These are phyloP conservation scores for Gephyroberyx darwinii DNA, from an alignment of 2,797 vertebrate species.

Conservation along the genomic window DNA sequence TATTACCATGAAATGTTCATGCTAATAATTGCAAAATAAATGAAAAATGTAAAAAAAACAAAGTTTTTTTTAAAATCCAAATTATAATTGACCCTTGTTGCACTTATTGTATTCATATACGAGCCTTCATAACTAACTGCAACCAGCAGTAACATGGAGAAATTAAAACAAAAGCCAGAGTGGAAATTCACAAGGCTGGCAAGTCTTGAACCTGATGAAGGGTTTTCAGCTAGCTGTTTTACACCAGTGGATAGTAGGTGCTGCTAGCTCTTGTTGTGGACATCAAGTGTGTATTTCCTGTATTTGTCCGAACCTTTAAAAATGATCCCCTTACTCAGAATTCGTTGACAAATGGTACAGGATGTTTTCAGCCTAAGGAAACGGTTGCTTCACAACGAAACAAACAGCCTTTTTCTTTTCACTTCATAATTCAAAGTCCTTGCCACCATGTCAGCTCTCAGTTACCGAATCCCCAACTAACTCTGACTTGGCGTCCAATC, in stretches of 20 bases:
- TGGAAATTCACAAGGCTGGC: background rate
- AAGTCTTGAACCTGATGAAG: background rate
- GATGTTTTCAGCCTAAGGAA: conserved; percentile 11
- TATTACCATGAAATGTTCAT: background rate
- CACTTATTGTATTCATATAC: background rate
- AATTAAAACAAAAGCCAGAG: background rate
- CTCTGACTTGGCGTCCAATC: too few species aligned
- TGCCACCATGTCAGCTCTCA: too few species aligned
- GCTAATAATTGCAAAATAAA: too few species aligned
- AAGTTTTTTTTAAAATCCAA: background rate
- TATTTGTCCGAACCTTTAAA: conserved; percentile 21
- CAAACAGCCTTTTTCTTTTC: too few species aligned
- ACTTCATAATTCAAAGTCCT: too few species aligned
- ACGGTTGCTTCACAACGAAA: conserved; percentile 15
- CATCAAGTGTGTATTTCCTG: conserved; percentile 1
- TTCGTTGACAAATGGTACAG: background rate
- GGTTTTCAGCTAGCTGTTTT: conserved; percentile 7
- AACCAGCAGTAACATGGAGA: background rate
- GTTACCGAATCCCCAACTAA: too few species aligned
- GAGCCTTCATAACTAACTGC: background rate
- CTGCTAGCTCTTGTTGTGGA: conserved; percentile 2
- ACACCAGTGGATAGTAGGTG: background rate
- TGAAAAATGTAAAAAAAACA: background rate
- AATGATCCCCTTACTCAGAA: conserved; percentile 16
- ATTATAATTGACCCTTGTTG: background rate